These are phyloP conservation scores for Danaus chrysippus DNA, from an alignment of 2,888 invertebrate species.

Conservation along the genomic window DNA sequence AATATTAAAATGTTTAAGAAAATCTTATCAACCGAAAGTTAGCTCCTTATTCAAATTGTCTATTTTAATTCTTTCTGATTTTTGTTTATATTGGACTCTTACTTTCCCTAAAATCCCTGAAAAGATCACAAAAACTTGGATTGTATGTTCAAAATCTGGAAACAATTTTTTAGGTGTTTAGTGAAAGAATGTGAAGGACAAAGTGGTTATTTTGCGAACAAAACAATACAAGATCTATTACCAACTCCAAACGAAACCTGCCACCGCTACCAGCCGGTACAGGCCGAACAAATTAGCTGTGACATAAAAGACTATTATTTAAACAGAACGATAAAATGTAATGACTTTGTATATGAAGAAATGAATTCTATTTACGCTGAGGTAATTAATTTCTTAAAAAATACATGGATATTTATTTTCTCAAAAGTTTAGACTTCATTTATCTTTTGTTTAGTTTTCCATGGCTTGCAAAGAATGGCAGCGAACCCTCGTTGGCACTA, in stretches of 20 bases:
- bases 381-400: slow-evolving; percentile 39
- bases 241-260: slow-evolving; percentile 35
- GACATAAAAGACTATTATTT: slow-evolving; percentile 44
- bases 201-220: slow-evolving; percentile 38
- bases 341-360: slow-evolving; percentile 52
- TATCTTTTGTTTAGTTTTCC: slow-evolving; percentile 72
- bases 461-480: slow-evolving; percentile 84
- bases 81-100: too few relatives aligned
- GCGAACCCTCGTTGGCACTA: slow-evolving; percentile 85
- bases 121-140: too few relatives aligned
- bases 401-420: too few relatives aligned
- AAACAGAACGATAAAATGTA: slow-evolving; percentile 47
- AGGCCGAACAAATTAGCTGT: slow-evolving; percentile 38
- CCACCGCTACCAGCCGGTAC: slow-evolving; percentile 43
- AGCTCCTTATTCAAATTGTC: too few relatives aligned
- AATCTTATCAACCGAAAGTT: too few relatives aligned
- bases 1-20: too few relatives aligned
- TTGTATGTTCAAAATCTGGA: too few relatives aligned
- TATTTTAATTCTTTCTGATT: too few relatives aligned
- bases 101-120: too few relatives aligned
- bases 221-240: slow-evolving; percentile 42
- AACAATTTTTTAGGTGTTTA: slow-evolving; percentile 60
- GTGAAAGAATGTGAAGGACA: slow-evolving; percentile 77
- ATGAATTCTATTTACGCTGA: slow-evolving; percentile 61
- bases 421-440: neutral